Conservation (phyloP, 2,888 invertebrate species). For the Meliscaeva auricollis region DNA sequence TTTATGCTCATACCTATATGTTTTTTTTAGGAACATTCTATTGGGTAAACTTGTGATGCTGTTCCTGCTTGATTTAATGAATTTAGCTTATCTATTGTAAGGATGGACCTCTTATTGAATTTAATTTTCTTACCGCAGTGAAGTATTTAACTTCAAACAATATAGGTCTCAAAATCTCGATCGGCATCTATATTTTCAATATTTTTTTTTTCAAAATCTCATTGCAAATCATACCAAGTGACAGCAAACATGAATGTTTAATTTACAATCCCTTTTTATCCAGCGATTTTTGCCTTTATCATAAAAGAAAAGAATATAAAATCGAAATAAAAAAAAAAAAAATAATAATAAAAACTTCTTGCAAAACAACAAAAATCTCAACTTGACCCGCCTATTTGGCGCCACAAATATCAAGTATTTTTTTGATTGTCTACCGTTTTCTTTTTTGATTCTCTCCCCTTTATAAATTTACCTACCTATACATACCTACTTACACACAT, state of each 20-base stretch:
- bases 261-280: conserved; percentile 64
- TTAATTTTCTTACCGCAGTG: no score
- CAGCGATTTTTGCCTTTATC: conserved; percentile 14
- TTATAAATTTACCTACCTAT: not conserved
- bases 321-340: conserved; percentile 12
- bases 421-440: conserved; percentile 74
- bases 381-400: conserved; percentile 75
- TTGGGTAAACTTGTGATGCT: no score
- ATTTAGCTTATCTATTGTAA: no score
- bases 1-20: no score
- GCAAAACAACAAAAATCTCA: conserved; percentile 53
- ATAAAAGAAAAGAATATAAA: conserved; percentile 19
- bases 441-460: conserved; percentile 45
- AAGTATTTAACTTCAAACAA: no score
- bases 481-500: no score
- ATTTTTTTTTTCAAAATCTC: not conserved
- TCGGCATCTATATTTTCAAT: not conserved
- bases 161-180: no score
- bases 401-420: conserved; percentile 74
- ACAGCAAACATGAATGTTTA: conserved; percentile 67
- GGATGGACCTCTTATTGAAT: no score
- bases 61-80: no score
- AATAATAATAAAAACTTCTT: not conserved
- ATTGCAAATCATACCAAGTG: conserved; percentile 44
- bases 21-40: no score